phyloP scores from a whole-genome alignment of 53 echinoderm and acorn worm genomes.

The Henricia sp. region DNA sequence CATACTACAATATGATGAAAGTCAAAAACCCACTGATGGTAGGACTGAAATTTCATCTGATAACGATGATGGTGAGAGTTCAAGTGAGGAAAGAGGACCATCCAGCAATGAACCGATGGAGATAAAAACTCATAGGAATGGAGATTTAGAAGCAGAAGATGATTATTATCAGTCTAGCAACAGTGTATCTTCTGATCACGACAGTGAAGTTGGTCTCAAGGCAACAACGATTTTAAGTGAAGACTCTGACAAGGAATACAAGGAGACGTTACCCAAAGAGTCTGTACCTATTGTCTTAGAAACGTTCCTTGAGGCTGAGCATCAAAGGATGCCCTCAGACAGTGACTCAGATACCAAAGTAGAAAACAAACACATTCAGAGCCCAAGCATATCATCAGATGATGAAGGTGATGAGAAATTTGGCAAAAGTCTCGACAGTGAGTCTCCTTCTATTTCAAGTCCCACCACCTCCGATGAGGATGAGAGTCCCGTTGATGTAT shows the following conservation, averaged over 20 bases:
- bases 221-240: conserved; percentile 27
- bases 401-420: conserved; percentile 47
- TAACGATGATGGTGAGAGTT: not conserved
- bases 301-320: conserved; percentile 14
- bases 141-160: not conserved
- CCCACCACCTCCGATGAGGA: conserved; percentile 30
- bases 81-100: conserved; percentile 1
- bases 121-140: conserved; percentile 11
- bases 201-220: conserved; percentile 27
- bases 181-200: conserved; percentile 39
- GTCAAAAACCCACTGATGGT: too few relatives aligned
- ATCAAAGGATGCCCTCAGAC: not conserved
- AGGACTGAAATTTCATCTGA: not conserved
- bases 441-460: conserved; percentile 50
- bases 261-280: not conserved
- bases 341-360: conserved; percentile 11
- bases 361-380: not conserved
- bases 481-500: conserved; percentile 19
- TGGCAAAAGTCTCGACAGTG: conserved; percentile 24
- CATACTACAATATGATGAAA: too few relatives aligned
- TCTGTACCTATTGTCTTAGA: conserved; percentile 5
- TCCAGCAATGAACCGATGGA: conserved; percentile 10
- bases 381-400: conserved; percentile 39
- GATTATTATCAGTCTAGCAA: not conserved
- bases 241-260: conserved; percentile 2